Conservation (phyloP, 1,140 invertebrate genomes). For the Aphaenogaster floridana region DNA sequence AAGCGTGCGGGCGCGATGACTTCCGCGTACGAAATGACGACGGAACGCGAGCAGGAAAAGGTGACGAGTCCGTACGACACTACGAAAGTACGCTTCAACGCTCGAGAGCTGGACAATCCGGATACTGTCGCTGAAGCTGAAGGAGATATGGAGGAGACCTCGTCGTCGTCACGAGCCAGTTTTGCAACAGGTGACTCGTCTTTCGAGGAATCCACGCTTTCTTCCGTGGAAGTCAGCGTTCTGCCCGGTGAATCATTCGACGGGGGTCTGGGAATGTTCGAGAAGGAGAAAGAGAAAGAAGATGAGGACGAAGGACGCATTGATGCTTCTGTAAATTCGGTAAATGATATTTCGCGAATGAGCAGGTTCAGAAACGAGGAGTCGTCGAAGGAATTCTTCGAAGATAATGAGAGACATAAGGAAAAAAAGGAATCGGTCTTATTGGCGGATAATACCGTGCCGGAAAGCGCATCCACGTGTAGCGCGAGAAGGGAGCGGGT, state of each 20-base stretch:
- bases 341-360: not conserved
- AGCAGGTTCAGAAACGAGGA: not conserved
- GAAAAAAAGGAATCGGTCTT: not conserved
- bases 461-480: not conserved
- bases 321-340: not conserved
- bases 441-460: not conserved
- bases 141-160: not conserved
- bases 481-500: not conserved
- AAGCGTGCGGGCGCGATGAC: slow-evolving; percentile 63
- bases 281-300: not conserved
- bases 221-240: not conserved
- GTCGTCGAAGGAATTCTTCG: not conserved
- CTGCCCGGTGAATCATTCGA: slow-evolving; percentile 1
- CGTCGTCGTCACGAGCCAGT: not conserved
- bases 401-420: not conserved
- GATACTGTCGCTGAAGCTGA: not conserved
- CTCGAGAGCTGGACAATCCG: not conserved
- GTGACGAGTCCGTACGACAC: slow-evolving; percentile 26
- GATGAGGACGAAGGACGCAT: not conserved
- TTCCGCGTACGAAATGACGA: slow-evolving; percentile 62
- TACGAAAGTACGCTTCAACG: not conserved
- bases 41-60: slow-evolving; percentile 18
- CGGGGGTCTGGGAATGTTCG: not conserved
- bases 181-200: slow-evolving; percentile 28
- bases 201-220: not conserved